A percentile compares a stretch with the other conserved stretches of the same genome.
These are phyloP conservation scores for Charadrius vociferus DNA, from an alignment of 2,113 vertebrate genomes.

Conservation along the genomic window DNA sequence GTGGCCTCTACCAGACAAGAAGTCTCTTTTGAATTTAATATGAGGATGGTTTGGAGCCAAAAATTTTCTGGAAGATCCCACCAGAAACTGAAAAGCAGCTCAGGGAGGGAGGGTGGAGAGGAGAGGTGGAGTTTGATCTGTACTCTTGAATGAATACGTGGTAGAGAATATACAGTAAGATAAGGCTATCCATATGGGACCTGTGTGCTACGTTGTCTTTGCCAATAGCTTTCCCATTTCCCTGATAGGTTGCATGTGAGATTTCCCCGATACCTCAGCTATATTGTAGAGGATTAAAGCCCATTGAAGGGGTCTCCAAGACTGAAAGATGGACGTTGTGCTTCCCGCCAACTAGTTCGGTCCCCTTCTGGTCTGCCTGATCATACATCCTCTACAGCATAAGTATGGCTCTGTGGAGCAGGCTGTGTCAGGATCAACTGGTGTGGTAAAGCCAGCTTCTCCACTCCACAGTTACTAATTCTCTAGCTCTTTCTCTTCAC, in stretches of 20 bases:
- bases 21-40: not conserved
- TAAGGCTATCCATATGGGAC: not conserved
- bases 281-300: not conserved
- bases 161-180: not conserved
- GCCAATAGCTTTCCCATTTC: not conserved
- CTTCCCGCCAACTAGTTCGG: not conserved
- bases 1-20: not conserved
- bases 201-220: not conserved
- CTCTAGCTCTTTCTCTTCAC: not conserved
- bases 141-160: not conserved
- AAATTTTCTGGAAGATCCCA: not conserved
- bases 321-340: not conserved
- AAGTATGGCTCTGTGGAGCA: not conserved
- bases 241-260: not conserved
- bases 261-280: not conserved
- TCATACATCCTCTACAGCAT: not conserved
- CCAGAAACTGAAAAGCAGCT: not conserved
- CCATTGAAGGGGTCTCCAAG: not conserved
- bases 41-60: not conserved
- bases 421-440: not conserved
- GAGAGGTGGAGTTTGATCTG: not conserved
- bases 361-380: not conserved
- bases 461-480: rapidly evolving
- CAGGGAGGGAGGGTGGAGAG: not conserved
- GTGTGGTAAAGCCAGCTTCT: not conserved